phyloP scores from a whole-genome alignment of 2,797 vertebrate species.

The Anas bahamensis region DNA sequence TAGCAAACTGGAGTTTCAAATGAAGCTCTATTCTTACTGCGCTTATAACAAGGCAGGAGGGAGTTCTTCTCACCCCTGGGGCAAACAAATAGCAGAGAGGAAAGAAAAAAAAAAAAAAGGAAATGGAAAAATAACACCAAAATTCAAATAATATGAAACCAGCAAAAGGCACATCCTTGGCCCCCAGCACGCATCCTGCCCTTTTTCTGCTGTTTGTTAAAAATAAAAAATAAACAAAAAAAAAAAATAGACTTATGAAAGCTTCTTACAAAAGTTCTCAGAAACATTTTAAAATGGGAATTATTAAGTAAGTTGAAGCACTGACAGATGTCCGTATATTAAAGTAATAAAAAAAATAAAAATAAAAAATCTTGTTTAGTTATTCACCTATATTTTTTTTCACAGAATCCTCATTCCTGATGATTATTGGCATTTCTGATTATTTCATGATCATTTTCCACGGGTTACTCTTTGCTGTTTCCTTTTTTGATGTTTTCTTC shows the following conservation, averaged over 20 bases:
- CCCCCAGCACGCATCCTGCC: background rate
- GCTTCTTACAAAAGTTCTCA: background rate
- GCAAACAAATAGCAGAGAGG: background rate
- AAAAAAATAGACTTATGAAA: background rate
- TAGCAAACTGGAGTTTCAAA: background rate
- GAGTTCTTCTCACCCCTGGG: background rate
- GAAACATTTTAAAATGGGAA: background rate
- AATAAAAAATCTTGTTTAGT: background rate
- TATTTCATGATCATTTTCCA: background rate
- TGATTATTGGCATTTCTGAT: background rate
- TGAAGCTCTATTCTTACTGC: background rate
- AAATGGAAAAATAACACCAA: background rate
- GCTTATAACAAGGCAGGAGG: background rate
- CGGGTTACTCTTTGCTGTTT: background rate
- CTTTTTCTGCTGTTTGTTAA: background rate
- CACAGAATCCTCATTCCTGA: background rate
- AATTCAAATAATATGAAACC: background rate
- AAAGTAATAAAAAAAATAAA: background rate
- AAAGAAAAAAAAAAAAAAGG: background rate
- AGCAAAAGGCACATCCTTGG: background rate
- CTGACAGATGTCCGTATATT: background rate
- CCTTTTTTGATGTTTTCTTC: background rate
- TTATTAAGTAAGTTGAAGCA: background rate
- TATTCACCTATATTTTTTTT: background rate
- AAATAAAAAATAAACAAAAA: background rate